Evolutionary conservation across 1,140 invertebrate genomes (phyloP), one percentile per base, ranked within the genome.

Genomic region (Pinna nobilis): DNA sequence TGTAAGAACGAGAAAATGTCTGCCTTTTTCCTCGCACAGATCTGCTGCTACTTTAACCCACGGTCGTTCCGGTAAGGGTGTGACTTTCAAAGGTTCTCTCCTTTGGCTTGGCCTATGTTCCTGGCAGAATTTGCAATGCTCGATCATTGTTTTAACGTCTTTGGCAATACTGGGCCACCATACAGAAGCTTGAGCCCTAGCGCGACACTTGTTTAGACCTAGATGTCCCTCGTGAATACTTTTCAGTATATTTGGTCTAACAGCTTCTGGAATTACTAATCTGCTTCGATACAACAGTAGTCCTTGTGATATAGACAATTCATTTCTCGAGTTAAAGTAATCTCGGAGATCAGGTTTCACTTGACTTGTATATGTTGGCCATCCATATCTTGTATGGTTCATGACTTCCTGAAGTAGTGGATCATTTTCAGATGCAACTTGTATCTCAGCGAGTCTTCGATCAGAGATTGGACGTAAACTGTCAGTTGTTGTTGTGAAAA

Each of bases 111-210:
- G 59, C 37, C 39, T 61, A 13, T 61, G 33, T 23, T 25, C 6
- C 39, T 61, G 59, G 28, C 59, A 61, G 25, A 61, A 37, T 41
- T 61, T 37, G 41, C 59, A 61, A 39, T 35, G 37, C 18, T 13
- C 33, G 2, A 61, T 37, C 20, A 20, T 61, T 15, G n/a, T 30
- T 7, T 33, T 15, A 23, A 57, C 32, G 6, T 57, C 53, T 18
- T 60, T 60, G 11, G 41, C 28, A 9, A 76, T 35, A 0, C 66
- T 65, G 9, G 70, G 75, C 65, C 75, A 77, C 69, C 69, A 79
- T 7, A 76, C 65, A 18, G 60, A 25, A 5, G 25, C 3, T 39
- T 57, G 37, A 11, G 70, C 60, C 7, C 49, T 51, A 20, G 35
- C 67, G 3, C 66, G 37, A 32, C 53, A 61, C 37, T 77, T 73